Base-by-base conservation (phyloP, 2,797 vertebrate genomes). In the Aphelocoma californica region DNA sequence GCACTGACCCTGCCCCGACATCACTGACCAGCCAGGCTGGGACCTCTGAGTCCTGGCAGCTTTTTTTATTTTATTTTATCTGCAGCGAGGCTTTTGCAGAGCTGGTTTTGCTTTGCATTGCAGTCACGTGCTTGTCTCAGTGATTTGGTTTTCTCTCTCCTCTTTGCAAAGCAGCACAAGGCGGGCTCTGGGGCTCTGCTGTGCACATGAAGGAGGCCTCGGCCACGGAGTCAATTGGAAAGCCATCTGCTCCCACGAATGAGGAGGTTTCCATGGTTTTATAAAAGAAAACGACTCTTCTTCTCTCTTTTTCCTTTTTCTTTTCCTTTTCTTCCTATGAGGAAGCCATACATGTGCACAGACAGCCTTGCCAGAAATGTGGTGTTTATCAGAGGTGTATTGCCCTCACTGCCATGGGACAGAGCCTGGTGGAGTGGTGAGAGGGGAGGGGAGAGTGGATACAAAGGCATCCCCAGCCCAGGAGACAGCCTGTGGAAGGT, bases 231-330 rank as follows among this genome's bases (percentile, higher is more conserved):
- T 19, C 42, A 9, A 95, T 94, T 7, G 67, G 47, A 95, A 96
- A 95, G 65, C 86, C 94, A 93, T 81, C 91, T 94, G 94, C 87
- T 96, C 62, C 5, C 51, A 28, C 7, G 7, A 48, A 18, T 20
- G 40, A 81, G 79, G 77, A 77, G 16, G 42, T 73, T 91, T 87
- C 85, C 88, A 75, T 47, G 82, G 73, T 38, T 91, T 79, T 91
- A 6, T 20, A 24, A 77, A 73, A 88, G 79, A 94, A 93, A 88
- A 16, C 9, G 70, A 58, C 67, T 65, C 64, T 21, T 77, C 45
- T 58, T 14, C 53, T 54, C 21, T 20, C 38, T 42, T 62, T 48
- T 15, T 2, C 4, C 14, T 26, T 25, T 18, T 31, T 7, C 5
- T 32, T 32, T 16, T 19, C 25, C 2, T 40, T 50, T 40, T 70